These are phyloP conservation scores for Amia ocellicauda DNA, from an alignment of 2,113 vertebrate genomes.

Conservation along the genomic window DNA sequence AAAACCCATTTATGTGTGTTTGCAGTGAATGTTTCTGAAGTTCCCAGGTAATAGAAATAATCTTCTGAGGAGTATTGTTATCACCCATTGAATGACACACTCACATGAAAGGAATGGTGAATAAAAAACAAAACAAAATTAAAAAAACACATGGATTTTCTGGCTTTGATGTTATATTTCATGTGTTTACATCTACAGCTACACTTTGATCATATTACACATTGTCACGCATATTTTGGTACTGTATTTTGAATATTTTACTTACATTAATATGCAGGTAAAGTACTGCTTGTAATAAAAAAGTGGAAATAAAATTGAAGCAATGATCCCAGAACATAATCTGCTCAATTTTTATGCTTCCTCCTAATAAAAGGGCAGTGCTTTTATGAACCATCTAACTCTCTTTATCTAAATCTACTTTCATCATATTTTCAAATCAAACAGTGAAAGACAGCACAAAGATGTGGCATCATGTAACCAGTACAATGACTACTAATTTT, in stretches of 20 bases:
- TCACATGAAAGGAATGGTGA: slow-evolving; percentile 8
- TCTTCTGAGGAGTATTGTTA: background rate
- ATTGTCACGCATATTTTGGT: slow-evolving; percentile 6
- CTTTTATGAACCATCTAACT: no score
- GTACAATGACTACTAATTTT: no score
- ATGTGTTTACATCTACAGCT: slow-evolving; percentile 30
- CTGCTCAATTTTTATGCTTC: no score
- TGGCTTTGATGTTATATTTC: slow-evolving; percentile 36
- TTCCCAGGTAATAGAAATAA: background rate
- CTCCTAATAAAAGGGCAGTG: no score
- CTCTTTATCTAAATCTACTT: no score
- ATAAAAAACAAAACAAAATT: background rate
- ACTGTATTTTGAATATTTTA: background rate
- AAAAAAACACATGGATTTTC: background rate
- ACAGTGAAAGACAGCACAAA: no score
- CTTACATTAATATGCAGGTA: slow-evolving; percentile 7
- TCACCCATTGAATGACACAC: slow-evolving; percentile 7
- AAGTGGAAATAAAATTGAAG: background rate
- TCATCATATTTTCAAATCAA: no score
- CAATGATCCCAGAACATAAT: no score
- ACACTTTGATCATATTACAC: slow-evolving; percentile 35
- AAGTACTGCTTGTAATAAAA: background rate
- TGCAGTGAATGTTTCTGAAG: no score
- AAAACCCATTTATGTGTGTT: no score
- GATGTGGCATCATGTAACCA: no score